phyloP scores from a whole-genome alignment of 2,797 vertebrate species.

The Tapirus indicus region DNA sequence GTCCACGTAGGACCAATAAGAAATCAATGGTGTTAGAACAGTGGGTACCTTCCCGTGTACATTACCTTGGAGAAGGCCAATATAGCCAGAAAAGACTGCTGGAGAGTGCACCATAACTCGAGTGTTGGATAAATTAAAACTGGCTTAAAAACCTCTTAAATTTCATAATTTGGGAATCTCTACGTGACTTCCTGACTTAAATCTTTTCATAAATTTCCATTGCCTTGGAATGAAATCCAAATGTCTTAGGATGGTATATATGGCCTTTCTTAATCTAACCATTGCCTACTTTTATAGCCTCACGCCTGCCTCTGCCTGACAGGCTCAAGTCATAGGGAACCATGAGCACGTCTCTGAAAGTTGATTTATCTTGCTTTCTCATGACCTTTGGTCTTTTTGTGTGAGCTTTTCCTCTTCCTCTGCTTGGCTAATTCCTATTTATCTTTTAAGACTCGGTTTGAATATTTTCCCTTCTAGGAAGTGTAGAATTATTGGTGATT shows the following conservation, averaged over 20 bases:
- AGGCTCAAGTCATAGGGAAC: background rate
- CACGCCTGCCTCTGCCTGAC: background rate
- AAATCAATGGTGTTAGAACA: background rate
- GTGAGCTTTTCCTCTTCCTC: background rate
- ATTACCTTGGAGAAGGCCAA: background rate
- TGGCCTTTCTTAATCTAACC: background rate
- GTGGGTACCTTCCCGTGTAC: background rate
- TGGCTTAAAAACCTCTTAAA: constrained; percentile 1
- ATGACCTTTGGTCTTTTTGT: background rate
- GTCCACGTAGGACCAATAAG: background rate
- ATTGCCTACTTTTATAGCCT: background rate
- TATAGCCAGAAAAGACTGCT: background rate
- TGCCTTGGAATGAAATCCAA: background rate
- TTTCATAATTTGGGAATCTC: background rate
- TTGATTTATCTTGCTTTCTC: constrained; percentile 40
- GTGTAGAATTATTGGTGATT: background rate
- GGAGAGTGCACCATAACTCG: background rate
- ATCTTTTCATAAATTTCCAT: constrained; percentile 14
- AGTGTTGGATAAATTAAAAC: constrained; percentile 26
- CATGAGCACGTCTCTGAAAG: background rate
- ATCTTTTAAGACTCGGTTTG: background rate
- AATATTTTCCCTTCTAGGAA: constrained; percentile 27
- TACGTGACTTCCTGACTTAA: constrained; percentile 17
- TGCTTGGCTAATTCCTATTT: constrained; percentile 21
- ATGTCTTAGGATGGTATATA: background rate